phyloP scores from a whole-genome alignment of 2,797 vertebrate species.

The Rousettus madagascariensis region DNA sequence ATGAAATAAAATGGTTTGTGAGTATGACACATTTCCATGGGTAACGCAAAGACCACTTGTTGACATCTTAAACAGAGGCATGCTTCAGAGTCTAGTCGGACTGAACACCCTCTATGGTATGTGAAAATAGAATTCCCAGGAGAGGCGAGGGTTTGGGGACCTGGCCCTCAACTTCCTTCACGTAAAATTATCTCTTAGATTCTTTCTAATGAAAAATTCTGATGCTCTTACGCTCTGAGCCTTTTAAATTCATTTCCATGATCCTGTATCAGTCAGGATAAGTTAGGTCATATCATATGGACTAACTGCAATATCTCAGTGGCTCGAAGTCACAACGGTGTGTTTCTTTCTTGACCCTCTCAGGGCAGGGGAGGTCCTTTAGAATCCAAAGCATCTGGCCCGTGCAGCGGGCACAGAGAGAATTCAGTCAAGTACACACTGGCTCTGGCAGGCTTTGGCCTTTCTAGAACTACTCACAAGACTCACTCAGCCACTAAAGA shows the following conservation, averaged over 20 bases:
- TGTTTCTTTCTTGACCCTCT: not conserved
- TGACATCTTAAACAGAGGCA: not conserved
- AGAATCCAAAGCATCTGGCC: not conserved
- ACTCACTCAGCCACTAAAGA: not conserved
- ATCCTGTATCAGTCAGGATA: not conserved
- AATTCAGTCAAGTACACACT: too few relatives aligned
- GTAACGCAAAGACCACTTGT: not conserved
- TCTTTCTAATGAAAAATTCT: not conserved
- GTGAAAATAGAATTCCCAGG: not conserved
- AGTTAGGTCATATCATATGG: not conserved
- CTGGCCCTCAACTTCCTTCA: not conserved
- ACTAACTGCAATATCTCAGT: not conserved
- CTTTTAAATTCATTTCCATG: not conserved
- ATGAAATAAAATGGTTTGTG: not conserved
- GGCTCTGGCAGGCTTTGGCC: not conserved
- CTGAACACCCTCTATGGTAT: not conserved
- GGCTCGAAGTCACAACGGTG: not conserved
- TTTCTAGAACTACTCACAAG: not conserved
- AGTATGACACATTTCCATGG: not conserved
- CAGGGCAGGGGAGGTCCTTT: not conserved
- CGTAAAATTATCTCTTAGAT: not conserved
- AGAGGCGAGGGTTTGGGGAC: fast-evolving
- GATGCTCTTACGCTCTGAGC: not conserved
- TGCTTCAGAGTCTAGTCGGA: not conserved
- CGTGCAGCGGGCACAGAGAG: not conserved